Evolutionary conservation across 2,888 invertebrate genomes (phyloP), one percentile per base, ranked within the genome.

Genomic region (Chorisops tibialis): DNA sequence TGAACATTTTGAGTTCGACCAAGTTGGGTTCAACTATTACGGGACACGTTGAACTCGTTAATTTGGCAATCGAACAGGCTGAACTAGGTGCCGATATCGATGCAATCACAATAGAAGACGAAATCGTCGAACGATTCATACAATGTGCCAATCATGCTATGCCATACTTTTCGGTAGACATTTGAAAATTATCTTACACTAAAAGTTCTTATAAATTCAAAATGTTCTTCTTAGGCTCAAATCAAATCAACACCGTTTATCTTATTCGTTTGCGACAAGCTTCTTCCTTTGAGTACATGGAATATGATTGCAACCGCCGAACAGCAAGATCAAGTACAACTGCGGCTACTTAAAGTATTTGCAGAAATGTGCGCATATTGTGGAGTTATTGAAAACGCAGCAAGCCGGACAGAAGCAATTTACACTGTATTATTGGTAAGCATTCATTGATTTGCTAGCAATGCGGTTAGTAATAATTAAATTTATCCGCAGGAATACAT

Each of bases 21-120:
- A 87, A 88, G 74, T 81, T 91, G 49, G 89, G 92, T 51, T 88
- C 88, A 68, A 90, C 93, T 6, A 83, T 91, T 12, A 82, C 83
- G 49, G 96, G 96, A 4, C 91, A 95, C 73, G 89, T 91, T 68
- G 91, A 93, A 75, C 80, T 97, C 30, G 86, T 95, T 9, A 89
- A 92, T 68, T 84, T 96, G 67, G 87, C 95, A 11, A 86, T 88
- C 14, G 90, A 93, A 67, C 88, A 95, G 73, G 91, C 93, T 11
- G 93, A 95, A 74, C 81, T 96, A 67, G 87, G 88, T 71, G 84
- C 87, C 64, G 81, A 83, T 60, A 82, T 81, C 58, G 78, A 78
- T 61, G 70, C 72, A 1, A 73, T 77, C 48, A 74, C 74, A 37
- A 74, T 77, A 4, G 85, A 88, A 68, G 84, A 86, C 63, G 92